Evolutionary conservation across 2,113 vertebrate species (phyloP), one percentile per base, ranked within the genome.

Genomic region (Elephantulus edwardii): DNA sequence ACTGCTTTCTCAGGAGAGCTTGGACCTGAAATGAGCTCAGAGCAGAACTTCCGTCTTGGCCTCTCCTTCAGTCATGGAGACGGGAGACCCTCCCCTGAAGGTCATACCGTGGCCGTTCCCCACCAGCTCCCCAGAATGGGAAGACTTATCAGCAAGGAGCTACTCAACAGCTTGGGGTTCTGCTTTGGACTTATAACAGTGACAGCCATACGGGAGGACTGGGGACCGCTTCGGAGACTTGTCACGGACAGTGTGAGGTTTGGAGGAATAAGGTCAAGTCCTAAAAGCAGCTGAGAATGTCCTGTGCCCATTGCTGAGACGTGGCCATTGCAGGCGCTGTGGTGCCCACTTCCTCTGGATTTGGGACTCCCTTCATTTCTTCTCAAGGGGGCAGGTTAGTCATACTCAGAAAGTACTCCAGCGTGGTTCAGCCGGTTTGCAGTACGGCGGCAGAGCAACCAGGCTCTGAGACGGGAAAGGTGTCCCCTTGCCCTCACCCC

Each of bases 161-260:
- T 46, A 78, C 50, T 62, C 75, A 48, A 20, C 77, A 83, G 89
- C 82, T 54, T 60, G 12, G 84, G 26, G 33, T 86, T 96, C 91
- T 62, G 10, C 89, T 35, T 26, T 58, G 54, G 77, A 89, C 87
- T 91, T 38, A 86, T 75, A 90, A 76, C 81, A 84, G 78, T 4
- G 8, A 76, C 42, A 46, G 70, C 11, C 42, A 42, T 76, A 58
- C 2, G 78, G 74, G 46, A 64, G 58, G 71, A 70, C 44, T 78
- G 62, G 19, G 20, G 68, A 48, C 84, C 60, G 58, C 87, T 91
- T 89, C 77, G 86, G 92, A 93, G 89, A 92, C 78, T 86, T 86
- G 92, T 26, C 28, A 30, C 4, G 74, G 48, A 66, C 35, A 46
- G 38, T 38, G 60, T n/a, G n/a, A n/a, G 79, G 42, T 90, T 52